Evolutionary conservation across 2,113 vertebrate genomes (phyloP), one percentile per base, ranked within the genome.

Genomic region (Gasterosteus aculeatus): DNA sequence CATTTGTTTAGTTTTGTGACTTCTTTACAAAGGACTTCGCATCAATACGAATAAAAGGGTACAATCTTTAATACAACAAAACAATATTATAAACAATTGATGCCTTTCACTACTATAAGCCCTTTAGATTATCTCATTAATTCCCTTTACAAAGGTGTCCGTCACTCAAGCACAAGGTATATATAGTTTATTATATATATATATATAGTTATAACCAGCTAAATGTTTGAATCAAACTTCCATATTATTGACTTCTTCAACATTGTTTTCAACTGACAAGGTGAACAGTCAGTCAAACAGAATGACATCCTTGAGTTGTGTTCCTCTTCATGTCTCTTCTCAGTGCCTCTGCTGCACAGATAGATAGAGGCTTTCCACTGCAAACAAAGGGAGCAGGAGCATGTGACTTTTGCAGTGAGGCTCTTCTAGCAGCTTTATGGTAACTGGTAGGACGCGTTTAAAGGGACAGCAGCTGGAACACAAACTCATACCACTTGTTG

Each of bases 381-480:
- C 69, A 84, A 85, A 92, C 90, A 92, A 93, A 92, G 87, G 62
- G 76, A 86, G 66, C 60, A 10, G 29, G 88, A 92, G 75, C 92
- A 92, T 92, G 92, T 93, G 94, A 94, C 88, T 92, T 94, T 94
- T 92, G 56, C 41, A 35, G 31, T 81, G 88, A 77, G 72, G 71
- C 76, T 78, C 81, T 91, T 85, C 78, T 92, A 81, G 51, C n/a
- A 74, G 61, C 46, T 79, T 88, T 93, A 93, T 87, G 93, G 93
- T 92, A 93, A 85, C 65, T 12, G 44, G 29, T 44, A 83, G 78
- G 81, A 79, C 79, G 85, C 70, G 58, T 86, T 91, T 91, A 91
- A 91, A 92, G 90, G 85, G 88, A 83, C 78, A 88, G 90, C 44
- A 14, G 26, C 41, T n/a, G 18, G 26, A 58, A 35, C 56, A 86